Evolutionary conservation across 2,888 invertebrate species (phyloP), one percentile per base, ranked within the genome.

Genomic region (Drosophila antonietae): DNA sequence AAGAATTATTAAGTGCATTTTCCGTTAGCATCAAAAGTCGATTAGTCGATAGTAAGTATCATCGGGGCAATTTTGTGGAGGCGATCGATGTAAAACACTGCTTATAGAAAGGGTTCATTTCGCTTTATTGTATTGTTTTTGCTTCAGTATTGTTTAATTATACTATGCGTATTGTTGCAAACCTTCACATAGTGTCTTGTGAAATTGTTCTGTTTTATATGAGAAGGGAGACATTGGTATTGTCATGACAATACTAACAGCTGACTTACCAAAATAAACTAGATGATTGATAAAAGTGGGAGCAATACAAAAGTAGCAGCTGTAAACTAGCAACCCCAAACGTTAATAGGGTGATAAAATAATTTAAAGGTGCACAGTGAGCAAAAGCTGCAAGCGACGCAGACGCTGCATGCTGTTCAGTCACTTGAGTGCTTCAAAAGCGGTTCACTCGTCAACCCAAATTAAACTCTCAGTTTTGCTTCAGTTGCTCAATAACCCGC

Each of bases 241-340:
- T 79, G 43, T 15, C 41, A 64, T 57, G 39, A 9, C 35, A 4
- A 57, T 28, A n/a, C 6, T 35, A 79, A 75, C 76, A 79, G 80
- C 76, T 79, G 76, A 46, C 15, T 14, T 43, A 35, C 10, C 56
- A 59, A 57, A 66, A 59, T 56, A 59, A 65, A 68, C 15, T 39
- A 5, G 14, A n/a, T 47, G 9, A 31, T 43, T 78, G 46, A 58
- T 58, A 58, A 63, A 63, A 51, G 14, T 41, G 57, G 15, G 31
- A 49, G 20, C 31, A 56, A 49, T 49, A 62, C 64, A 69, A 68
- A 9, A 41, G 43, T 12, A 52, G 46, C 80, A 75, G 76, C 76
- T 79, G 76, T 61, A 39, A 49, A 18, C 60, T 39, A 75, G 49
- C 76, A 76, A 57, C 76, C 76, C 80, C 44, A 59, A 56, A 10